phyloP scores from a whole-genome alignment of 2,797 vertebrate species.

The Lateolabrax maculatus region DNA sequence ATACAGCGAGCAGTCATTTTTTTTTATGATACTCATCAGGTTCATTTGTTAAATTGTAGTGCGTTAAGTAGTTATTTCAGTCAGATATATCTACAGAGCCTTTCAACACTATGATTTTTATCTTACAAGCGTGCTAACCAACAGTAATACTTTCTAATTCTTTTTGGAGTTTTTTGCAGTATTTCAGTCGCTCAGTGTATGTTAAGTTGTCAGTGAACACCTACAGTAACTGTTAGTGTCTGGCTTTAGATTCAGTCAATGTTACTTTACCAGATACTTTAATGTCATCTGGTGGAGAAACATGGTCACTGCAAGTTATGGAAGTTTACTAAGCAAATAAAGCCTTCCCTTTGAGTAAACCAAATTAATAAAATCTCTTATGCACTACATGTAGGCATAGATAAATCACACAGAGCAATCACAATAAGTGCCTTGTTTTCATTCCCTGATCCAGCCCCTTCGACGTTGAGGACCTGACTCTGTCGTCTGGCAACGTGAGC shows the following conservation, averaged over 20 bases:
- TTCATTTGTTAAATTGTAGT: no score
- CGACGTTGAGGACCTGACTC: constrained; percentile 94
- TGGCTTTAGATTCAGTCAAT: neutral
- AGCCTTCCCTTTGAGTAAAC: neutral
- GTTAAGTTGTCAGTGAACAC: constrained; percentile 3
- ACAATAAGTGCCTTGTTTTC: constrained; percentile 7
- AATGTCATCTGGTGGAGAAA: constrained; percentile 71
- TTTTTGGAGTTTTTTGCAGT: neutral
- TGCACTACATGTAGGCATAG: neutral
- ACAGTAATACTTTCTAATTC: neutral
- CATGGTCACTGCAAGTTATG: neutral
- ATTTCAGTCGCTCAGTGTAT: neutral
- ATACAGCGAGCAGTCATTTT: neutral
- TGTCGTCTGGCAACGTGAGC: constrained; percentile 92
- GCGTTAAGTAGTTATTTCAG: neutral
- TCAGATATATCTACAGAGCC: neutral
- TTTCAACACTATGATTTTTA: neutral
- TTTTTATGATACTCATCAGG: neutral
- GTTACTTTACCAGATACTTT: constrained; percentile 16
- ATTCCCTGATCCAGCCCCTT: constrained; percentile 89
- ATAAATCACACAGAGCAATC: neutral
- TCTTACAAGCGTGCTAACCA: neutral
- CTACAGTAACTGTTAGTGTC: neutral
- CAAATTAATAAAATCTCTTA: neutral
- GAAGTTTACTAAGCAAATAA: neutral